Evolutionary conservation across 2,797 vertebrate species (phyloP).

Genomic region (Prunella strophiata): DNA sequence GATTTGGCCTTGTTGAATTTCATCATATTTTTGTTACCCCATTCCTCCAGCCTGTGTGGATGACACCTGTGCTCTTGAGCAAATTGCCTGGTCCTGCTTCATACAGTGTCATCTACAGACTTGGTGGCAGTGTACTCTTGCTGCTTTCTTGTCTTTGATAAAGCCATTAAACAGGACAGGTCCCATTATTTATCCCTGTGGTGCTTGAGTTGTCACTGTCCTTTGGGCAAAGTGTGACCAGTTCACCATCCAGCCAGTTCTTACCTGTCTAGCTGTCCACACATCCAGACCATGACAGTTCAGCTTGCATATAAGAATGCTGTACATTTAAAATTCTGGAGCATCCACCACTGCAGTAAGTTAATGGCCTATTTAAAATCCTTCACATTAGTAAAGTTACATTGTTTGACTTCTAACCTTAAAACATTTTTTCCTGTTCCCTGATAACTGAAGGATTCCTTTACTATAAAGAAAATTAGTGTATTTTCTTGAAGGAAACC

Average conservation of each 20-base stretch:
- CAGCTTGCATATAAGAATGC: neutral
- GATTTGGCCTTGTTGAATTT: neutral
- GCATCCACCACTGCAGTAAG: neutral
- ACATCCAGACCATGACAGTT: neutral
- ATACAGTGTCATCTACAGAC: neutral
- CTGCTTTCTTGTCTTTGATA: neutral
- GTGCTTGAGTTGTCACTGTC: neutral
- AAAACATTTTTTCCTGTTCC: neutral
- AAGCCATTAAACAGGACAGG: neutral
- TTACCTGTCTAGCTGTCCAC: neutral
- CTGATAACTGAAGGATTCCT: neutral
- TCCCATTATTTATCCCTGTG: neutral
- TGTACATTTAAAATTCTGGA: neutral
- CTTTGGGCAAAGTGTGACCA: neutral
- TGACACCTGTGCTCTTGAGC: neutral
- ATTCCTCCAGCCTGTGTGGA: neutral
- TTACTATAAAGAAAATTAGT: neutral
- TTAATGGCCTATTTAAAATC: neutral
- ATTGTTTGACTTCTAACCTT: neutral
- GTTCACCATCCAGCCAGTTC: neutral
- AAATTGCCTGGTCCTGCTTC: neutral
- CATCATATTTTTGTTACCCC: neutral
- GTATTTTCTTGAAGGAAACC: neutral
- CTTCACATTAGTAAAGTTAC: neutral
- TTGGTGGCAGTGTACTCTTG: neutral